Base-by-base conservation (phyloP, 2,797 vertebrate species). In the Lacerta bilineata region DNA sequence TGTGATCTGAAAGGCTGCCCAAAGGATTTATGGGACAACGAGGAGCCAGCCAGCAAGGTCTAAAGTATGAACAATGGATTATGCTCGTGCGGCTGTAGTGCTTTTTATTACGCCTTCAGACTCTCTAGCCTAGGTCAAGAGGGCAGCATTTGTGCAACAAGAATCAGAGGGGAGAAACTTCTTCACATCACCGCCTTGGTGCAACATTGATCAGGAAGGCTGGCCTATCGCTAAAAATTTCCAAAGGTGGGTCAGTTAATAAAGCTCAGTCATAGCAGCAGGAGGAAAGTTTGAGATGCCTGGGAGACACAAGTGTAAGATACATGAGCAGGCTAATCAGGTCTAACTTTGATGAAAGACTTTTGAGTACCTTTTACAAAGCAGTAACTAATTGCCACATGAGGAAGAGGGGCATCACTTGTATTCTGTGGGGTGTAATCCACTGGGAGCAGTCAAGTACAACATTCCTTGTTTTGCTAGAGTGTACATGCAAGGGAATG, bases 11-110 rank as follows among this genome's bases (percentile, higher is more conserved):
- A 82, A 79, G 36, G 66, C 66, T 72, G 75, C 68, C 46, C 50
- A 79, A 36, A 68, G 78, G 79, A 89, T 69, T 85, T 80, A 86
- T 85, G 78, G 55, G 64, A 50, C 39, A 76, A 81, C n/a, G 69
- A 66, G 20, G 46, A 76, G 71, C 41, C 46, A 81, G 61, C 71
- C 80, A 85, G n/a, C 9, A 74, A 18, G 41, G 18, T 29, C 78
- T 55, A 25, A 76, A 43, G 33, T 50, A 85, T 80, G 78, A 85
- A 64, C 55, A 50, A 89, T 85, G 59, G 59, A 89, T 85, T 46
- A 89, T 66, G 41, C 39, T 75, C 43, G 41, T 18, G 9, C 7
- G 20, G 50, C 25, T n/a, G 10, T 10, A 20, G 9, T 50, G 29
- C n/a, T 74, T 74, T 85, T 66, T 66, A 84, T 85, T 74, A 80